A percentile compares a stretch with the other conserved stretches of the same genome.
These are phyloP conservation scores for Coregonus ussuriensis DNA, from an alignment of 2,797 vertebrate genomes.

Conservation along the genomic window DNA sequence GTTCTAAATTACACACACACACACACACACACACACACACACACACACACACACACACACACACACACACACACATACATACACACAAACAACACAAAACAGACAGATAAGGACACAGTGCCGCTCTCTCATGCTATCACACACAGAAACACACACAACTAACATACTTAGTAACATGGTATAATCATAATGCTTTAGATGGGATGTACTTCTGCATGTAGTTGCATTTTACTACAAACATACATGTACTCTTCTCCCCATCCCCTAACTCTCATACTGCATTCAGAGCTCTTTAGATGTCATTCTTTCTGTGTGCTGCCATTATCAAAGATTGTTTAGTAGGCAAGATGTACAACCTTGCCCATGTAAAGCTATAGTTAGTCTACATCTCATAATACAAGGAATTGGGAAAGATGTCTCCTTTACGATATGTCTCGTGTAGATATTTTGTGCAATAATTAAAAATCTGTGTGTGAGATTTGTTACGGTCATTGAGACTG, in stretches of 20 bases:
- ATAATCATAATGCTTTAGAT: not conserved
- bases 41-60: slow-evolving; percentile 22
- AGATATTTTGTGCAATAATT: slow-evolving; percentile 70
- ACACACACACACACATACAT: slow-evolving; percentile 19
- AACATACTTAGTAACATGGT: not conserved
- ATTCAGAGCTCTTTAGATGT: not conserved
- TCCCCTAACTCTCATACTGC: not conserved
- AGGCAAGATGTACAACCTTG: not conserved
- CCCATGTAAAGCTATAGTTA: not conserved
- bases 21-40: slow-evolving; percentile 22
- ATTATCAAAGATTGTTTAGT: not conserved
- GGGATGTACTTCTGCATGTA: not conserved
- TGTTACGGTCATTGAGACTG: slow-evolving; percentile 66
- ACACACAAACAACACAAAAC: slow-evolving; percentile 17
- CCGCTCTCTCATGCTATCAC: not conserved
- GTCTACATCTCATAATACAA: slow-evolving; percentile 28
- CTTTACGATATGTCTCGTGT: slow-evolving; percentile 31
- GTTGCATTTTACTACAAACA: slow-evolving; percentile 8
- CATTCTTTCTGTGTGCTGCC: not conserved
- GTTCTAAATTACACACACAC: slow-evolving; percentile 21
- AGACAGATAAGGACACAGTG: not conserved
- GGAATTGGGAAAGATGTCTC: slow-evolving; percentile 10
- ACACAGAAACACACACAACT: not conserved
- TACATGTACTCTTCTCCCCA: not conserved
- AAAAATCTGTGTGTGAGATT: slow-evolving; percentile 47